Evolutionary conservation across 2,113 vertebrate species (phyloP), one percentile per base, ranked within the genome.

Genomic region (Sturnus vulgaris): DNA sequence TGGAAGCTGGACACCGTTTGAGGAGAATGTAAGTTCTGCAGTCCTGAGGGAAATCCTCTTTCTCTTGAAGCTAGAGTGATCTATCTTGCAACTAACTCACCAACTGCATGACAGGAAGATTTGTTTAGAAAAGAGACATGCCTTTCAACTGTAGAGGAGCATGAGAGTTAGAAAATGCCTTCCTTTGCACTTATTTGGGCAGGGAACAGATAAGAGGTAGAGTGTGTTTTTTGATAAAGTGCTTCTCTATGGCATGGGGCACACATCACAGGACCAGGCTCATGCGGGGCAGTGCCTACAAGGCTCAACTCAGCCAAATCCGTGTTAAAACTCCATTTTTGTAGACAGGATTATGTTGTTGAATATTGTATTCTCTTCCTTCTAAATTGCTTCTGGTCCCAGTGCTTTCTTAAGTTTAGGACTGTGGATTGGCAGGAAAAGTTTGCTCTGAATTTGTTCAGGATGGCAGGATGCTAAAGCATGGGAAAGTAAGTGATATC

Each of bases 161-260:
- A 39, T 6, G 2, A 12, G 3, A 5, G 8, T 5, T 59, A 31
- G 37, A 21, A 88, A 60, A 69, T 7, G 23, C 19, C 22, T 49
- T 59, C 27, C 10, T 69, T 49, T 53, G 31, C 16, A 11, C 8
- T 9, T 9, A 3, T 12, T 73, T 82, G 10, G 35, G 9, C 7
- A 31, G 13, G 30, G 27, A 69, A 16, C 23, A 24, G 25, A 1
- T 37, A n/a, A 39, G 12, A 1, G 4, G 2, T 11, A 15, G 12
- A 8, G 13, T 24, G 5, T 49, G 8, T 1, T 70, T 86, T 86
- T 82, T 52, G 16, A 31, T 68, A 27, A 59, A 7, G 8, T 37
- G 10, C 4, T 52, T 68, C 37, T 46, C 42, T 24, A 4, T 0
- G 0, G 9, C 21, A 33, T 12, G 2, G 8, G 14, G 2, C 9